Evolutionary conservation across 2,113 vertebrate genomes (phyloP), one percentile per base, ranked within the genome.

Genomic region (Hystrix cristata): DNA sequence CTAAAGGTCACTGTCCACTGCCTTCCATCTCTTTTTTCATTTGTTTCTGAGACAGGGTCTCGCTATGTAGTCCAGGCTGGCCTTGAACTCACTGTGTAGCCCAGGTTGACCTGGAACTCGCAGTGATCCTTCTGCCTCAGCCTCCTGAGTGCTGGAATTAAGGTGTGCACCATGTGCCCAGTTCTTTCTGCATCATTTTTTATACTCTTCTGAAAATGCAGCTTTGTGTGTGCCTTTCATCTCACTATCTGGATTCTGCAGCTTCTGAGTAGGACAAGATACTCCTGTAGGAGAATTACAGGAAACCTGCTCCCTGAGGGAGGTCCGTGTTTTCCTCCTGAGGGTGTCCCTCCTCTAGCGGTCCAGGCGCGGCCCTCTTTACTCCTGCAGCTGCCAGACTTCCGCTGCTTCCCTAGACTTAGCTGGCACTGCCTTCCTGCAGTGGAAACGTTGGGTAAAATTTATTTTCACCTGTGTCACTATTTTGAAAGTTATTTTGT

Each of bases 401-500:
- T 78, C 62, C 87, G 34, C 69, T 91, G 16, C 62, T 94, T 81
- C 16, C 27, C 46, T 14, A 62, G 62, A 69, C 51, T 71, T 16
- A 23, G 46, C 13, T 46, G 3, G 55, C 67, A 38, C 31, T 78
- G 62, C 83, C 74, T 72, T 62, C 46, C n/a, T 34, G 18, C 27
- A 38, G 80, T 53, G 57, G 46, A 80, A 86, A 25, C 6, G 34
- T 57, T 34, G 31, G 29, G 14, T 91, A 60, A 95, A 78, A 29
- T 86, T 84, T 80, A 15, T 51, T 95, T 95, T 83, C 79, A 46
- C 46, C 18, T 80, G 64, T 86, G 71, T 94, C 64, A 87, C 57
- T 57, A 15, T 86, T 96, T 97, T 91, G 38, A 72, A 94, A 91
- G 62, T 81, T 83, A 25, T 29, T 78, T 72, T 92, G 18, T 87